These are phyloP conservation scores for Sula dactylatra DNA, from an alignment of 2,113 vertebrate genomes.

Conservation along the genomic window DNA sequence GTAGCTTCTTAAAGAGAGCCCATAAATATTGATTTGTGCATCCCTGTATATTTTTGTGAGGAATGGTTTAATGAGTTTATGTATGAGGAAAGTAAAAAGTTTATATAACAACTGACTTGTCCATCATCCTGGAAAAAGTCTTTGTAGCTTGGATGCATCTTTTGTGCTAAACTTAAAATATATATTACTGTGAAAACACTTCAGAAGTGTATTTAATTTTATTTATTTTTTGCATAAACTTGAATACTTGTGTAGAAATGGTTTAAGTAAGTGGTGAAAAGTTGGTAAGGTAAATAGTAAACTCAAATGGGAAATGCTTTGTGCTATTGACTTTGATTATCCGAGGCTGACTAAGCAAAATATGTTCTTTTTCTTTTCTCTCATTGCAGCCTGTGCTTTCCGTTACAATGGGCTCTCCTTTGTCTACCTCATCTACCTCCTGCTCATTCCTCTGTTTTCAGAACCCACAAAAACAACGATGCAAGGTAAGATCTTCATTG, in stretches of 20 bases:
- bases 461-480: slow-evolving; percentile 92
- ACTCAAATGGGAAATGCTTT: background rate
- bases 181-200: background rate
- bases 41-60: background rate
- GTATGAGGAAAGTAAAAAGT: background rate
- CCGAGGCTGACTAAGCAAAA: background rate
- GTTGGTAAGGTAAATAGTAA: background rate
- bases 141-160: background rate
- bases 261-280: background rate
- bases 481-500: slow-evolving; percentile 84
- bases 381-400: slow-evolving; percentile 88
- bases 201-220: background rate
- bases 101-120: background rate
- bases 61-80: background rate
- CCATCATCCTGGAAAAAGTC: background rate
- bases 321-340: background rate
- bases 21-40: background rate
- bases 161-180: background rate
- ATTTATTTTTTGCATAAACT: background rate
- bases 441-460: slow-evolving; percentile 94
- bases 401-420: slow-evolving; percentile 97
- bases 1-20: background rate
- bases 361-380: background rate
- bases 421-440: slow-evolving; percentile 98
- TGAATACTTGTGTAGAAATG: background rate